phyloP scores from a whole-genome alignment of 2,113 vertebrate species.

The Anolis sagrei region DNA sequence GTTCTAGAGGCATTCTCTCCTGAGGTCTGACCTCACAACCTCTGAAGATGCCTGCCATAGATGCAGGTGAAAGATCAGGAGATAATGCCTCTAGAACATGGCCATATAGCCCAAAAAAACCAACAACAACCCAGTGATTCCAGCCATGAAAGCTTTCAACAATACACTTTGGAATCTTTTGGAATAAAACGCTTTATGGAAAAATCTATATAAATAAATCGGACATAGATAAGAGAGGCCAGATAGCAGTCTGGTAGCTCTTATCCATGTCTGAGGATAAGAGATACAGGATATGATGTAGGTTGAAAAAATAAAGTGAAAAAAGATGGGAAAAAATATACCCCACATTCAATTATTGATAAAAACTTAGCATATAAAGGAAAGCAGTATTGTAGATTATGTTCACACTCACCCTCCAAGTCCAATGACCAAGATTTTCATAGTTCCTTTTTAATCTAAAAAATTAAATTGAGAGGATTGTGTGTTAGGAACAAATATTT shows the following conservation, averaged over 20 bases:
- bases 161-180: too few species aligned
- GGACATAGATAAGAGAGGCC: neutral
- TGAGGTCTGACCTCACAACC: too few species aligned
- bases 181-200: too few species aligned
- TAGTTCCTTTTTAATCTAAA: conserved; percentile 69
- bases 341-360: neutral
- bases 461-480: conserved; percentile 19
- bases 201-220: too few species aligned
- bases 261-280: too few species aligned
- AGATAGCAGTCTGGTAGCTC: neutral
- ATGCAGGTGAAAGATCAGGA: too few species aligned
- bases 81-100: too few species aligned
- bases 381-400: conserved; percentile 17
- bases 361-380: neutral
- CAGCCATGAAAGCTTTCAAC: too few species aligned
- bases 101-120: too few species aligned
- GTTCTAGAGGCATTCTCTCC: too few species aligned
- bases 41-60: too few species aligned
- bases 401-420: conserved; percentile 88
- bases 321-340: neutral
- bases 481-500: neutral
- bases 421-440: conserved; percentile 87
- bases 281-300: neutral
- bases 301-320: neutral
- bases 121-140: too few species aligned